Base-by-base conservation (phyloP, 2,797 vertebrate species). In the Hyperoplus immaculatus region DNA sequence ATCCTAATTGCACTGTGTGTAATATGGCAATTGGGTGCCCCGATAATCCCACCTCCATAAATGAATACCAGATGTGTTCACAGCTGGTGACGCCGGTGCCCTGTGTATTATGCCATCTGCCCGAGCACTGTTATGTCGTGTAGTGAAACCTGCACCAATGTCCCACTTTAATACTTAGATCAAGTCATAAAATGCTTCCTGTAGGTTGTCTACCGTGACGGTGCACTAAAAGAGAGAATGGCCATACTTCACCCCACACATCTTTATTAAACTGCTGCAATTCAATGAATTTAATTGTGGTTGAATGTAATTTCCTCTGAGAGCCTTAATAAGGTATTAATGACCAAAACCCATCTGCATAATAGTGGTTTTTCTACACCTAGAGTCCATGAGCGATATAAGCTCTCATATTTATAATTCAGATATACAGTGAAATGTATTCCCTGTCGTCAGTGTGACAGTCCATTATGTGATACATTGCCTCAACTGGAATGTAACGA, bases 241-340 rank as follows among this genome's bases (percentile, higher is more conserved):
- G 75, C 83, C 80, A 75, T 82, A 67, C 72, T 87, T 85, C 67
- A 82, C 29, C 56, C 60, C 62, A 70, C 76, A 86, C 83, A 72
- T 77, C 69, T 83, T 80, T 29, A 54, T 69, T 41, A 81, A 90
- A 85, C 53, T 82, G 83, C 86, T 92, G 84, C 84, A 86, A 63
- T 87, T 86, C 72, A 86, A 65, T 81, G 14, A 72, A 78, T 84
- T 80, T 72, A 78, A 90, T 88, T 80, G 71, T 55, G 62, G 79
- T 69, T 92, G 92, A 94, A 94, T 94, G 93, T 94, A 92, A 84
- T 83, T 88, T 83, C 79, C 88, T 91, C 78, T 87, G 79, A 86
- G 85, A 84, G 92, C 93, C 92, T 95, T 93, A 93, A 88, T 51
- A 88, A 88, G 85, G 86, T 86, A 82, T 87, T 88, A 87, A 90